Evolutionary conservation across 2,888 invertebrate species (phyloP), one percentile per base, ranked within the genome.

Genomic region (Campopleginae sp.): DNA sequence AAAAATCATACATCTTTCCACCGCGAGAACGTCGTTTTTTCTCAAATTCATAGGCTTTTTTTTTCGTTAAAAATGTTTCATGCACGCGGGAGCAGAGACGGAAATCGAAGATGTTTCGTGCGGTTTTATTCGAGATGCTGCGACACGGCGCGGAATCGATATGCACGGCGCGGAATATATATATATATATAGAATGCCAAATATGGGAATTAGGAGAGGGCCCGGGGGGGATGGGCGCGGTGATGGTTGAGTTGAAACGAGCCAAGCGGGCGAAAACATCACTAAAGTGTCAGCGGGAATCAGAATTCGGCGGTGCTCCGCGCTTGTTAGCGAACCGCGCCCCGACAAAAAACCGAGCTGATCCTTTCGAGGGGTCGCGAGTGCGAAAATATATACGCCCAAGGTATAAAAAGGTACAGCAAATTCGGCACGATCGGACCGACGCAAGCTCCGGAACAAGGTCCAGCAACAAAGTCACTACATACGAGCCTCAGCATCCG

Each of bases 201-300:
- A 86, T 82, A 86, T 86, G 85, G 82, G 79, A 66, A 77, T 65
- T 66, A 68, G 79, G 38, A n/a, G n/a, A n/a, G n/a, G n/a, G n/a
- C n/a, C n/a, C 61, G 81, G 66, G 72, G 74, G 85, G 81, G 66
- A 70, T 71, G 85, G 65, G 68, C 80, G 86, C 19, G 82, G 79
- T 87, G 88, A 92, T 89, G 88, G n/a, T 80, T 74, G 17, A 90
- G 38, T 38, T 38, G 38, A 7, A 38, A 38, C 38, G 23, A 38
- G 66, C 51, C 74, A 68, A 72, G 27, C 23, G 27, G 71, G 72
- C 80, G 80, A 89, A 87, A 92, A 93, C 93, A 93, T 93, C 93
- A 91, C 93, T 93, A 93, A 93, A 93, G 93, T 93, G 93, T 93
- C 93, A 93, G 93, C 89, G 90, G 92, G 92, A 86, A 93, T 93